phyloP scores from a whole-genome alignment of 2,888 invertebrate genomes.

The Mesochorus sp. region DNA sequence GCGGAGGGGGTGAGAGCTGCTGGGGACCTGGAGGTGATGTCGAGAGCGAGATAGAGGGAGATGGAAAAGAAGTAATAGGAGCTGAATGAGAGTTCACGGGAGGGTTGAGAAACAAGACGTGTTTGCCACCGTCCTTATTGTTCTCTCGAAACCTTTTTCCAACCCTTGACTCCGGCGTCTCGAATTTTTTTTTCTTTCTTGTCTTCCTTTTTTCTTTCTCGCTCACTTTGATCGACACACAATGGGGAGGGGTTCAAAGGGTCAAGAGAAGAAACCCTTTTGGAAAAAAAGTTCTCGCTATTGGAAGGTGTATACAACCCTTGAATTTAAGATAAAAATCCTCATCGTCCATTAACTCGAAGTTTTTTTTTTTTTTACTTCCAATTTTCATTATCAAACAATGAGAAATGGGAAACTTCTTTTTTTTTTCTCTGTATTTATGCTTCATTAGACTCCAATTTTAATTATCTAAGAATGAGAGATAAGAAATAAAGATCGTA shows the following conservation, averaged over 20 bases:
- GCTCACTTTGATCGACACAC: constrained; percentile 27
- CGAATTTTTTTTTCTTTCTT: background rate
- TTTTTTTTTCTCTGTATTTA: too few species aligned
- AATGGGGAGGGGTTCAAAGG: constrained; percentile 15
- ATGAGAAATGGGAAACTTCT: too few species aligned
- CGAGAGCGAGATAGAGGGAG: constrained; percentile 21
- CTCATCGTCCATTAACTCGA: too few species aligned
- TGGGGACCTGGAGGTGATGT: constrained; percentile 38
- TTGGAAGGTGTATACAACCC: too few species aligned
- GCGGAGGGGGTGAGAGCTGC: background rate
- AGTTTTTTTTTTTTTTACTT: too few species aligned
- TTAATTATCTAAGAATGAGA: too few species aligned
- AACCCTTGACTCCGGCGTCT: constrained; percentile 14
- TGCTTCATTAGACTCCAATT: too few species aligned
- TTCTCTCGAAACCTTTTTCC: constrained; percentile 44
- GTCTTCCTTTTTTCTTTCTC: background rate
- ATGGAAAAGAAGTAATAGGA: background rate
- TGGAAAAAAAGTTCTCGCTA: constrained; percentile 1
- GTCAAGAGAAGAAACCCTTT: constrained; percentile 6
- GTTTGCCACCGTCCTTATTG: constrained; percentile 27
- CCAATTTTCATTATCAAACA: too few species aligned
- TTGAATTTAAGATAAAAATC: too few species aligned
- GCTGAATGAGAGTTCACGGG: background rate
- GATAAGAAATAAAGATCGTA: too few species aligned
- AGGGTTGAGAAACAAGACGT: constrained; percentile 37